A percentile compares a stretch with the other conserved stretches of the same genome.
Conservation (phyloP, 2,113 vertebrate genomes). For the Leptosomus discolor region DNA sequence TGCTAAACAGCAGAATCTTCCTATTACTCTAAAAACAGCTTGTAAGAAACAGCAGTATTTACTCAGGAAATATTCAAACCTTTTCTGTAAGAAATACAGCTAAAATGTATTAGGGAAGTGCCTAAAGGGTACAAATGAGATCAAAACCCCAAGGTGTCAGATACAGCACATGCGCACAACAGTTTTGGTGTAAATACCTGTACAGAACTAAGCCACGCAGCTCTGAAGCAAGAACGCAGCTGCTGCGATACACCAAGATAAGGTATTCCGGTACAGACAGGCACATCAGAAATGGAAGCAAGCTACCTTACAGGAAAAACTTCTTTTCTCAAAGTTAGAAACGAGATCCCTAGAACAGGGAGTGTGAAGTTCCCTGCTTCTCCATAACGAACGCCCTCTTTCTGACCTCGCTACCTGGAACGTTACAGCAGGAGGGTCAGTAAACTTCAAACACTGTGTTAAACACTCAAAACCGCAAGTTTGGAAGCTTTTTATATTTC, state of each 20-base stretch:
- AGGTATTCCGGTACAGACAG: accelerated
- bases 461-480: neutral
- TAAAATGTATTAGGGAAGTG: neutral
- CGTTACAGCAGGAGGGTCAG: neutral
- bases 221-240: neutral
- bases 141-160: neutral
- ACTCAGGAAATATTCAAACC: neutral
- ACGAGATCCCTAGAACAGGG: neutral
- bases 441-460: neutral
- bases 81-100: neutral
- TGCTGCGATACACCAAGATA: neutral
- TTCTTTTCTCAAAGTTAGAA: neutral
- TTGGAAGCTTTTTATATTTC: neutral
- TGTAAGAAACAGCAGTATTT: neutral
- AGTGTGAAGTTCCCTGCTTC: neutral
- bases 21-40: neutral
- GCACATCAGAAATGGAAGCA: neutral
- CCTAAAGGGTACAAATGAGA: neutral
- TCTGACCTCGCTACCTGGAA: neutral
- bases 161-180: neutral
- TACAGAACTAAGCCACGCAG: neutral
- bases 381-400: neutral
- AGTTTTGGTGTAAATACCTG: neutral
- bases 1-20: neutral
- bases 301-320: neutral